Conservation (phyloP, 2,113 vertebrate species). For the Aviceda subcristata region DNA sequence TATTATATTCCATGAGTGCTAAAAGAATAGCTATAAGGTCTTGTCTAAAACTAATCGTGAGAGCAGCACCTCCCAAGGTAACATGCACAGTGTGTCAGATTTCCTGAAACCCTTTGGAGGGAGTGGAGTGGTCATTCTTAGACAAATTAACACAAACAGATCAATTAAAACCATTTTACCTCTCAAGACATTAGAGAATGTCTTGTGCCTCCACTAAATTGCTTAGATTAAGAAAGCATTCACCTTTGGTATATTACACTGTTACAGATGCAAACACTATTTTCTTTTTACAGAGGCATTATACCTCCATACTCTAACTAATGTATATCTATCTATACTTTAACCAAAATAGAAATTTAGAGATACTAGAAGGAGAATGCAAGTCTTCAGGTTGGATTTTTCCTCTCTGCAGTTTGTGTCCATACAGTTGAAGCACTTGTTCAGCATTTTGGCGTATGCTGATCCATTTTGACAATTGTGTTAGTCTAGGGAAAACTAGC, state of each 20-base stretch:
- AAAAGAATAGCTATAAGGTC: not conserved
- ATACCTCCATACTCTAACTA: not conserved
- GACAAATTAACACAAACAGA: not conserved
- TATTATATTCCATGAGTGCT: not conserved
- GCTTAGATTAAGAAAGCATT: not conserved
- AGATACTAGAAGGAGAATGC: not conserved
- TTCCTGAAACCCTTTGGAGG: not conserved
- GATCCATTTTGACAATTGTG: not conserved
- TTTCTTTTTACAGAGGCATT: not conserved
- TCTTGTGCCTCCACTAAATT: not conserved
- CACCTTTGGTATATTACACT: not conserved
- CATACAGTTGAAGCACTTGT: not conserved
- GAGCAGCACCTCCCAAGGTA: not conserved
- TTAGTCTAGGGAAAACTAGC: not conserved
- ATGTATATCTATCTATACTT: not conserved
- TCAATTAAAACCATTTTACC: not conserved
- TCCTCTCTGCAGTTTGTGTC: not conserved
- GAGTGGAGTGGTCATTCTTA: not conserved
- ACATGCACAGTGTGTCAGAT: not conserved
- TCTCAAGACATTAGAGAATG: not conserved
- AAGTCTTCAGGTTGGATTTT: not conserved
- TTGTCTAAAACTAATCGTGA: not conserved
- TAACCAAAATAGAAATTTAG: not conserved
- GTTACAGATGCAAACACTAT: not conserved
- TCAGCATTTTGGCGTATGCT: not conserved